These are phyloP conservation scores for Zophobas morio DNA, from an alignment of 1,140 invertebrate species.

Conservation along the genomic window DNA sequence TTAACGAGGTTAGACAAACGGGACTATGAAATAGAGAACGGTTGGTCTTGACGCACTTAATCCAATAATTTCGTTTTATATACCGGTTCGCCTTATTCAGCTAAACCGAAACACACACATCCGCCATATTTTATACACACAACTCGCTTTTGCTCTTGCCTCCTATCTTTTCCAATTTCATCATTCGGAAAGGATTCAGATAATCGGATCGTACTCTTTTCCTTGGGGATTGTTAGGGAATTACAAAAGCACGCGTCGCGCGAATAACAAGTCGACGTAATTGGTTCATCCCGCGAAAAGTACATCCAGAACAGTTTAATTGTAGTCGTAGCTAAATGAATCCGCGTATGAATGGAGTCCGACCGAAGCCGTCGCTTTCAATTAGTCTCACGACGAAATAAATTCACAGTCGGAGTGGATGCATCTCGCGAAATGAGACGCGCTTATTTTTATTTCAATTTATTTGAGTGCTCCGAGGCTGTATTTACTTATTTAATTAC, in stretches of 20 bases:
- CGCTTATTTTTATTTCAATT: constrained; percentile 35
- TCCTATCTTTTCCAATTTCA: constrained; percentile 14
- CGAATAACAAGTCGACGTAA: too few relatives aligned
- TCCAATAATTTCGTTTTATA: constrained; percentile 40
- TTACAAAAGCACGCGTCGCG: not conserved
- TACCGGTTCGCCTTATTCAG: constrained; percentile 33
- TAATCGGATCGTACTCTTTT: not conserved
- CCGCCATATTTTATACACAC: constrained; percentile 5
- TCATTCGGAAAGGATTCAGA: constrained; percentile 8
- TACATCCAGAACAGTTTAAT: not conserved
- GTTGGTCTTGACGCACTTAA: constrained; percentile 30
- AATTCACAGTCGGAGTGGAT: not conserved
- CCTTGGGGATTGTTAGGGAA: not conserved
- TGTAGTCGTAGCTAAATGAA: not conserved
- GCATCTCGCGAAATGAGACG: constrained; percentile 15
- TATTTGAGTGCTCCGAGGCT: constrained; percentile 26
- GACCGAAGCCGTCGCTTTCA: not conserved
- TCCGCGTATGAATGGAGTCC: constrained; percentile 3
- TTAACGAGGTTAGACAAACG: constrained; percentile 30
- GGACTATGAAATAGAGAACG: constrained; percentile 21
- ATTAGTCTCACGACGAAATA: constrained; percentile 25
- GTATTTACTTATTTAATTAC: constrained; percentile 39
- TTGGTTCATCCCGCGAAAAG: too few relatives aligned
- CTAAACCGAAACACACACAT: constrained; percentile 17
- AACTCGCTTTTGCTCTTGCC: constrained; percentile 4